Evolutionary conservation across 2,888 invertebrate genomes (phyloP).

Genomic region (Falcaria lacertinaria): DNA sequence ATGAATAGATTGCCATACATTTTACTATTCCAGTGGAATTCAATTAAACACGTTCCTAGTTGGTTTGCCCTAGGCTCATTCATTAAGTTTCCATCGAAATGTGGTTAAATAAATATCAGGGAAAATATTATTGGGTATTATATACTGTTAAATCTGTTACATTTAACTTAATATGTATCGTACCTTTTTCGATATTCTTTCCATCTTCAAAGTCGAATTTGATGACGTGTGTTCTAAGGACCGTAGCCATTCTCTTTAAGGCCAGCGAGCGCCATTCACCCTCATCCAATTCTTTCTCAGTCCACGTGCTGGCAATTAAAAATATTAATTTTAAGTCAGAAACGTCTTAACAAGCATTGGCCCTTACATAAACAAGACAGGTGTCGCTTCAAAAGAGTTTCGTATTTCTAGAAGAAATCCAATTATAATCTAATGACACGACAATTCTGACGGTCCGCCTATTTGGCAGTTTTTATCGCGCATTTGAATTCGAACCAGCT

Average conservation of each 20-base stretch:
- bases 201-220: conserved; percentile 80
- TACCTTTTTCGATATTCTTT: conserved; percentile 61
- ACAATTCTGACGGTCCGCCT: too few relatives aligned
- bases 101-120: conserved; percentile 1
- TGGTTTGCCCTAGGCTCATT: too few relatives aligned
- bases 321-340: too few relatives aligned
- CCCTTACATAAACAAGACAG: neutral
- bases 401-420: neutral
- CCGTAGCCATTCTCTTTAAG: conserved; percentile 76
- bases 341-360: neutral
- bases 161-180: too few relatives aligned
- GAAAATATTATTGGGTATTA: too few relatives aligned
- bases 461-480: neutral
- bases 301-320: conserved; percentile 50
- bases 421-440: neutral
- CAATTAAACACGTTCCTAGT: too few relatives aligned
- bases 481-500: neutral
- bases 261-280: conserved; percentile 81
- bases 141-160: too few relatives aligned
- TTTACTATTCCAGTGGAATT: too few relatives aligned
- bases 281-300: conserved; percentile 61
- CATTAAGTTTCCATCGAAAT: neutral
- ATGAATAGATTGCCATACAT: too few relatives aligned
- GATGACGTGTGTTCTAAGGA: conserved; percentile 82
- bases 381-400: neutral